Evolutionary conservation across 2,888 invertebrate genomes (phyloP).

Genomic region (Rotaria sp.): DNA sequence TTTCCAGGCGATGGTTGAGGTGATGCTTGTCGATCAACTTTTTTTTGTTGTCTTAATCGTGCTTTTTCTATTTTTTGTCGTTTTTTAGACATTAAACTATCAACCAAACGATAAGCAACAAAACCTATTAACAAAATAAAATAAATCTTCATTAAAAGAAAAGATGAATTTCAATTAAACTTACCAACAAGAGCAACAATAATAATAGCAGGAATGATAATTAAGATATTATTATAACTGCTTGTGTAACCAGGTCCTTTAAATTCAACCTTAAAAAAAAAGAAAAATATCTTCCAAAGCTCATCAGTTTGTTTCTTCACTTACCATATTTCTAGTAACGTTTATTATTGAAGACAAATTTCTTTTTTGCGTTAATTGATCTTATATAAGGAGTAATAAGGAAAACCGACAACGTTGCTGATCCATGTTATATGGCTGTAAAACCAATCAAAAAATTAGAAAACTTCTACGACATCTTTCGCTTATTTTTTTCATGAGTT

Average conservation of each 20-base stretch:
- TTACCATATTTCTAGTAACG: not conserved
- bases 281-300: not conserved
- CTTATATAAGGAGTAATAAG: not conserved
- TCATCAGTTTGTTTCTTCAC: not conserved
- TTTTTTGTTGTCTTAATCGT: slow-evolving; percentile 4
- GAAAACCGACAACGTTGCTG: not conserved
- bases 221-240: not conserved
- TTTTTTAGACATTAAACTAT: slow-evolving; percentile 8
- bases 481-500: too few relatives aligned
- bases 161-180: not conserved
- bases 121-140: not conserved
- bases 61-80: slow-evolving; percentile 16
- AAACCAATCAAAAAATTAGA: not conserved
- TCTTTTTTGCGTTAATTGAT: not conserved
- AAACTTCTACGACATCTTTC: not conserved
- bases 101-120: slow-evolving; percentile 22
- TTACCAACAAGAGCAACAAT: not conserved
- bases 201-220: slow-evolving; percentile 23
- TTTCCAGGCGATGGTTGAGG: slow-evolving; percentile 11
- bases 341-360: too few relatives aligned
- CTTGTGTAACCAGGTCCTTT: slow-evolving; percentile 24
- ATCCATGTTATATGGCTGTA: not conserved
- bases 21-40: not conserved
- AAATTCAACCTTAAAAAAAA: not conserved
- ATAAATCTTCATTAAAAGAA: not conserved